Conservation (phyloP, 2,113 vertebrate genomes). For the Mystacornis crossleyi region DNA sequence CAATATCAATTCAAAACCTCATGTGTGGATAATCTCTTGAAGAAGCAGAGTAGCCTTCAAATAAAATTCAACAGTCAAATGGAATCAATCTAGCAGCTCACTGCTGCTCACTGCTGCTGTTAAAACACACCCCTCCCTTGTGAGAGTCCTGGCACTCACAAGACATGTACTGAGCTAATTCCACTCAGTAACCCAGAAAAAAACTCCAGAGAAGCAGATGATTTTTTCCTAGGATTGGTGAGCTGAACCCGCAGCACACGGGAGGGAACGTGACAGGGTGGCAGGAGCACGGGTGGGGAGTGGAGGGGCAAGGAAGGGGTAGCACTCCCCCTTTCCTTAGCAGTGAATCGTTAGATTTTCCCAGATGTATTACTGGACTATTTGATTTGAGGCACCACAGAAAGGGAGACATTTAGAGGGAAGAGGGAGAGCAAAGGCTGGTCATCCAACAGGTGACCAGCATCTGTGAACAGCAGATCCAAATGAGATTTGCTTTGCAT, state of each 20-base stretch:
- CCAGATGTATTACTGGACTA: neutral
- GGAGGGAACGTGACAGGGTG: neutral
- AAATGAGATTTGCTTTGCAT: neutral
- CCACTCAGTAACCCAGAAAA: neutral
- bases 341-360: neutral
- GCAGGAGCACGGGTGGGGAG: rapidly evolving
- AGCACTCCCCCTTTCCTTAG: neutral
- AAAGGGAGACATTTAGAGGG: neutral
- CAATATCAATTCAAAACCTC: neutral
- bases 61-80: neutral
- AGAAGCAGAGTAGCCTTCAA: neutral
- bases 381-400: neutral
- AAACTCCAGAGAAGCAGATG: neutral
- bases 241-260: neutral
- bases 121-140: neutral
- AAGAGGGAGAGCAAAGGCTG: neutral
- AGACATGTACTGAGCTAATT: neutral
- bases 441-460: neutral
- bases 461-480: neutral
- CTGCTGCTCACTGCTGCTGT: neutral
- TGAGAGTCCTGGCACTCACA: neutral
- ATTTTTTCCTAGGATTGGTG: neutral
- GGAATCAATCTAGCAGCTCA: neutral
- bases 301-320: neutral
- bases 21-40: neutral